Evolutionary conservation across 2,888 invertebrate species (phyloP), one percentile per base, ranked within the genome.

Genomic region (Drosophila antonietae): DNA sequence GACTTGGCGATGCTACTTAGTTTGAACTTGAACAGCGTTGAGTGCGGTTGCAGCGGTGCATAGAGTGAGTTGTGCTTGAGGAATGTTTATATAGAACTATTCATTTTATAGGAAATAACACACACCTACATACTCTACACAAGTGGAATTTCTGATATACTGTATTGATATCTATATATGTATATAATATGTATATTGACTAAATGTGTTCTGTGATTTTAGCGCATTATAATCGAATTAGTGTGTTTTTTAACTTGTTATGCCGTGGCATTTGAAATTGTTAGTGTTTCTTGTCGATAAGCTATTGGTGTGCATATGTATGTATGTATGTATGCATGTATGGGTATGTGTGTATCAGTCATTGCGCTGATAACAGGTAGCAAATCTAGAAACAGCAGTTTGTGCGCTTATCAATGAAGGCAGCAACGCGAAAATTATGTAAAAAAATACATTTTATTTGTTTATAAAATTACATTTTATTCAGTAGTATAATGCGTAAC

Each of bases 21-120:
- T 85, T 75, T 72, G 65, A 78, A 65, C 75, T 75, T 70, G 46
- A 74, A 63, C 75, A 61, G 73, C 72, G 68, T 67, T 61, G 75
- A 47, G 80, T 59, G 37, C 70, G 74, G 80, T 81, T 69, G 64
- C 43, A 31, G 37, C 39, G 35, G 47, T 44, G 8, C 47, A 20
- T 23, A 28, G 6, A 39, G 83, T 88, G 78, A 89, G 82, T 81
- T 67, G 15, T 53, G 31, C n/a, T 23, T 7, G 9, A 9, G 28
- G 14, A 43, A 52, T 8, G 6, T 15, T 28, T 39, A 15, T 14
- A 53, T 18, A 39, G 18, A 15, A 63, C 28, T 10, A 28, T 5
- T 10, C 28, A 37, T 14, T 49, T 43, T 7, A 37, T 37, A 56
- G n/a, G 28, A 56, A 53, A 23, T 18, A 23, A 14, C 28, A n/a